Conservation (phyloP, 2,888 invertebrate genomes). For the Conops quadrifasciatus region DNA sequence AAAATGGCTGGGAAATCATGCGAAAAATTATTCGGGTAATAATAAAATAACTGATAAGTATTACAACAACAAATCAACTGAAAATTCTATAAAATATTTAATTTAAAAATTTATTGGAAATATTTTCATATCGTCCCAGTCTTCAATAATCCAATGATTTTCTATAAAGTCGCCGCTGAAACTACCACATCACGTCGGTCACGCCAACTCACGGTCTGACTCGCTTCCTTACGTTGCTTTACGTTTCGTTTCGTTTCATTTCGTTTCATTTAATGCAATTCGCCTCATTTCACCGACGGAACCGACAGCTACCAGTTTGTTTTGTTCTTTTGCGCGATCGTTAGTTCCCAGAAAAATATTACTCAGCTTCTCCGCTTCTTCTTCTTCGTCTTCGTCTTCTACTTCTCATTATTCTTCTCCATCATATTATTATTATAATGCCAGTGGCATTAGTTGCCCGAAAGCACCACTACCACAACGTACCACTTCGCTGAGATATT, state of each 20-base stretch:
- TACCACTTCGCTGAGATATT: conserved; percentile 30
- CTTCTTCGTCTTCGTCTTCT: no score
- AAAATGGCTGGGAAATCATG: no score
- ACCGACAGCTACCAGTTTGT: conserved; percentile 8
- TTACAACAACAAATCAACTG: no score
- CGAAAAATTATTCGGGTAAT: no score
- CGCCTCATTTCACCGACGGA: conserved; percentile 23
- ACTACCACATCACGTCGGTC: neutral
- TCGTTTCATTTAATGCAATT: conserved; percentile 25
- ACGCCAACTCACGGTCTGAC: neutral
- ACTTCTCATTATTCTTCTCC: no score
- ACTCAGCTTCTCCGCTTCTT: neutral
- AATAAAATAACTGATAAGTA: no score
- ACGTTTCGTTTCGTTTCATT: conserved; percentile 5
- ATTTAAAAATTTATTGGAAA: no score
- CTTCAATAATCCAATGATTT: neutral
- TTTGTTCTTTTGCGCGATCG: conserved; percentile 16
- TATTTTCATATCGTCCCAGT: neutral
- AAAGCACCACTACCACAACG: neutral
- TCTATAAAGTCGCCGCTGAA: conserved; percentile 9
- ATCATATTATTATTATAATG: conserved; percentile 13
- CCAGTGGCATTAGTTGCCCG: conserved; percentile 14
- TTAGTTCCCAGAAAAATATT: conserved; percentile 31
- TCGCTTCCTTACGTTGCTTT: no score
- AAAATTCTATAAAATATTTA: no score